phyloP scores from a whole-genome alignment of 2,797 vertebrate genomes.

The Arnoldichthys spilopterus region DNA sequence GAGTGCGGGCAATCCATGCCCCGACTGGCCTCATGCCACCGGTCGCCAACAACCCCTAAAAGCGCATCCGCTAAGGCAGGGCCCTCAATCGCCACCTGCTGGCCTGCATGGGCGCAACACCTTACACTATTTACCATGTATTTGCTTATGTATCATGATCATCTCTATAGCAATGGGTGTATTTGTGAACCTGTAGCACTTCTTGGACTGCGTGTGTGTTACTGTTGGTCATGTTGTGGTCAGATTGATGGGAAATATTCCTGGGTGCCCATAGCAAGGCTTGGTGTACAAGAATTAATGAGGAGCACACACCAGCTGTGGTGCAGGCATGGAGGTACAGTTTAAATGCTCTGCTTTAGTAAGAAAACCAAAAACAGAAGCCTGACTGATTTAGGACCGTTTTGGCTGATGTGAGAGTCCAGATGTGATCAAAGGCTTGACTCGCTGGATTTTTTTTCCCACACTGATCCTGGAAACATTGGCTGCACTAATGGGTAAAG shows the following conservation, averaged over 20 bases:
- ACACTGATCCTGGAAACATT: not conserved
- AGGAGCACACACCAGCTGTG: not conserved
- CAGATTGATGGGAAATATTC: slow-evolving; percentile 10
- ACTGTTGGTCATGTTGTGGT: not conserved
- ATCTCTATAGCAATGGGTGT: not conserved
- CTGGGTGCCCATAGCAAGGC: not conserved
- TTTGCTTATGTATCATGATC: not conserved
- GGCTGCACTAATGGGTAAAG: not conserved
- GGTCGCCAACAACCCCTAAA: too few relatives aligned
- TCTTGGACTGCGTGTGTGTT: not conserved
- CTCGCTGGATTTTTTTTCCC: not conserved
- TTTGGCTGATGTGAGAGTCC: not conserved
- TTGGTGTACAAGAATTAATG: not conserved
- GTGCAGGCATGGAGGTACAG: not conserved
- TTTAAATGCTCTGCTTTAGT: not conserved
- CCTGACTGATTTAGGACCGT: not conserved
- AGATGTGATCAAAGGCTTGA: slow-evolving; percentile 23
- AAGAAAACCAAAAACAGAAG: slow-evolving; percentile 17
- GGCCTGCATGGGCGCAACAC: too few relatives aligned
- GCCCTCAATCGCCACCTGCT: too few relatives aligned
- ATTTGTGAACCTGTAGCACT: not conserved
- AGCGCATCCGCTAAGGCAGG: too few relatives aligned
- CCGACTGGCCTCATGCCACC: too few relatives aligned
- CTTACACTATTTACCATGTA: too few relatives aligned
- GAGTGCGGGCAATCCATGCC: too few relatives aligned